Conservation (phyloP, 2,113 vertebrate species). For the Phaethon lepturus region DNA sequence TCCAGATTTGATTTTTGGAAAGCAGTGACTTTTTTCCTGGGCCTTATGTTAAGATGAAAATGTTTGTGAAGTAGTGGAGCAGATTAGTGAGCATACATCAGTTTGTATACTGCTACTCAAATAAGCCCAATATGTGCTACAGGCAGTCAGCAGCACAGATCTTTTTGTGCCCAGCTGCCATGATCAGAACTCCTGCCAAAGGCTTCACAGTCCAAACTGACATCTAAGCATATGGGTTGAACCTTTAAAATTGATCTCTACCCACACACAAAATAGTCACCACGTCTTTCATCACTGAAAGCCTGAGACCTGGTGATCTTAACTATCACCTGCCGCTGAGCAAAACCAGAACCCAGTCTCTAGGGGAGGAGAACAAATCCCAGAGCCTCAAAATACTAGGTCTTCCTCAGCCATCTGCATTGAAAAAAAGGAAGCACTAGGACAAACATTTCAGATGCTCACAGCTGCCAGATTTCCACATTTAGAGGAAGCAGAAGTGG, state of each 20-base stretch:
- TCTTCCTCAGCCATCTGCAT: not conserved
- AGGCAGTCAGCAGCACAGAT: not conserved
- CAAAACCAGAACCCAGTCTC: accelerated
- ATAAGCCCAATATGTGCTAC: not conserved
- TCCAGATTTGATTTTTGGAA: not conserved
- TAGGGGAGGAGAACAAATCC: not conserved
- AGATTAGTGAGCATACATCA: not conserved
- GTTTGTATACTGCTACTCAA: not conserved
- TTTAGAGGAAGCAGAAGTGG: not conserved
- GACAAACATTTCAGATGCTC: not conserved
- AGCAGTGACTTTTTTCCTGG: not conserved
- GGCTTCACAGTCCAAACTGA: not conserved
- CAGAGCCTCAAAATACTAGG: not conserved
- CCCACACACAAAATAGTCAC: not conserved
- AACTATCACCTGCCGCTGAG: not conserved
- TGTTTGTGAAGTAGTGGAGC: not conserved
- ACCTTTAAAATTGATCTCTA: not conserved
- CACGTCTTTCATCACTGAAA: not conserved
- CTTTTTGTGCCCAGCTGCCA: not conserved
- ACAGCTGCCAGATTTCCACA: not conserved
- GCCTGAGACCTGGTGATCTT: not conserved
- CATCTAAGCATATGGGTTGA: not conserved
- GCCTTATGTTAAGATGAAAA: not conserved
- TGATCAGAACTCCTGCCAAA: not conserved
- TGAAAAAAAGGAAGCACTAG: not conserved